Percentiles rank a stretch among this genome's conserved stretches.
Evolutionary conservation across 2,888 invertebrate species (phyloP).

Genomic region (Chymomyza fuscimana): DNA sequence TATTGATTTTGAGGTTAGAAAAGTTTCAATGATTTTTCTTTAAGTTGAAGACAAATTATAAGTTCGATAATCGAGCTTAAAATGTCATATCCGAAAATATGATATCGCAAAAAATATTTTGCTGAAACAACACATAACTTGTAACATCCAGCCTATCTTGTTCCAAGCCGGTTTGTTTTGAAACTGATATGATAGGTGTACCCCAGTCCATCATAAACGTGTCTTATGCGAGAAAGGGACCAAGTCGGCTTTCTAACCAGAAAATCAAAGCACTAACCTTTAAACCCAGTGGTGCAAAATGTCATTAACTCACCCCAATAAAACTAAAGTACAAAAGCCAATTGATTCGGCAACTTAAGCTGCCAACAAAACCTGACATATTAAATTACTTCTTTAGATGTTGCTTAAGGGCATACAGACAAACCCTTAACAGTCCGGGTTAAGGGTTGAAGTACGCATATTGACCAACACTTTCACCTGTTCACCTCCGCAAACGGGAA

Average conservation of each 20-base stretch:
- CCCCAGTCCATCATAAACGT: background rate
- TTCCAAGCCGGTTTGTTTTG: background rate
- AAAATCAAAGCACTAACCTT: background rate
- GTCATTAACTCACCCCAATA: background rate
- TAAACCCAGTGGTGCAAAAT: background rate
- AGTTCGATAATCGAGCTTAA: too few relatives aligned
- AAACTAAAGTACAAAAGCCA: background rate
- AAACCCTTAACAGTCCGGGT: constrained; percentile 32
- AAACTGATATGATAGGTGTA: background rate
- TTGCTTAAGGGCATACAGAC: too few relatives aligned
- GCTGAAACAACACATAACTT: too few relatives aligned
- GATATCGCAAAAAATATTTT: too few relatives aligned
- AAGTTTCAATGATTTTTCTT: too few relatives aligned
- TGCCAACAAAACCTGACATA: background rate
- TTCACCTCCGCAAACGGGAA: constrained; percentile 49
- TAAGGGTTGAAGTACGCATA: constrained; percentile 58
- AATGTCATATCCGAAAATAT: too few relatives aligned
- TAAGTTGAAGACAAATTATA: too few relatives aligned
- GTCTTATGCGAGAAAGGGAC: background rate
- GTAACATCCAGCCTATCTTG: background rate
- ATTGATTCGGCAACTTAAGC: background rate
- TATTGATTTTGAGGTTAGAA: too few relatives aligned
- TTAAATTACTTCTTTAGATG: background rate
- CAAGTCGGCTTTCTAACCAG: background rate
- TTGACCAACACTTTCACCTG: constrained; percentile 26